Base-by-base conservation (phyloP, 2,888 invertebrate genomes). In the Cheilosia urbana region DNA sequence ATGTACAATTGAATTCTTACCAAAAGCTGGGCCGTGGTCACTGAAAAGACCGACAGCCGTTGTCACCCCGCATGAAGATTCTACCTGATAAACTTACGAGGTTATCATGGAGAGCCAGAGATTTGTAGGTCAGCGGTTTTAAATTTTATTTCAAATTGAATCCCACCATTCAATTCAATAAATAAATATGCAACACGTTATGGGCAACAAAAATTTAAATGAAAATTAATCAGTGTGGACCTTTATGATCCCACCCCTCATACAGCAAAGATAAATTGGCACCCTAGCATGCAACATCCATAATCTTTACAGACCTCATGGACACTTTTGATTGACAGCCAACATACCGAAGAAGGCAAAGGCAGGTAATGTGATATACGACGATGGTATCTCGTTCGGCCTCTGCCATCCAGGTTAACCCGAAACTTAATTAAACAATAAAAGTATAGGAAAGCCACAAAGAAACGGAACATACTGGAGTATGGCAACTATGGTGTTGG, bases 351-450 rank as follows among this genome's bases (percentile, higher is more conserved):
- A 40, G 62, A 62, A 47, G 65, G 55, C 34, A 69, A 62, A 47
- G 65, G 55, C 34, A 69, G 63, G 63, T 62, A 82, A 82, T 37
- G 53, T 47, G 76, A 78, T 72, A 63, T 37, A 37, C 82, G 53
- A 47, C 24, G 5, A 55, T n/a, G 34, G 51, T 76, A 27, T 68
- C 63, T 72, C 73, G 49, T 78, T 68, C 30, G 78, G 62, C 73
- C 72, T 42, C 45, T 53, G 60, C 42, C 47, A 60, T 62, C 60
- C 55, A 83, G 73, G 68, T 63, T 69, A 24, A 62, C 40, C 82
- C 55, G 21, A 78, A 73, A 78, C 73, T 58, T 40, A 83, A 73
- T 83, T 69, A 63, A 68, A 83, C 78, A 83, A 73, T 78, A 66
- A 51, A 24, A 83, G 62, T 63, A 27, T 6, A 6, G 69, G 63